Base-by-base conservation (phyloP, 2,113 vertebrate genomes). In the Ctenodactylus gundi region DNA sequence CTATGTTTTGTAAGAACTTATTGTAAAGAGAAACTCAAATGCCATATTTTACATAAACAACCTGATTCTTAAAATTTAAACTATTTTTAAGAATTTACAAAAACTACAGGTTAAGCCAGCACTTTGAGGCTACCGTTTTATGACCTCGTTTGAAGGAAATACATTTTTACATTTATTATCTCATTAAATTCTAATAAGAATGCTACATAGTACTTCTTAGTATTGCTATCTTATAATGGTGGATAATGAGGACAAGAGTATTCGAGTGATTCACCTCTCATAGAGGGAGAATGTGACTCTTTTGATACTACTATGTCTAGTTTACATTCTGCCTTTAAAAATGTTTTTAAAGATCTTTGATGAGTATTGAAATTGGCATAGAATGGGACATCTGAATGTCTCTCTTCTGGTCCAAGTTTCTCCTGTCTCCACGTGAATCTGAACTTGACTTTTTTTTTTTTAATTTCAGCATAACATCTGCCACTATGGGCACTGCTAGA, bases 161-260 rank as follows among this genome's bases (percentile, higher is more conserved):
- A 60, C 4, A 78, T 49, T 84, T 91, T 93, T 77, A 70, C 23
- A 53, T n/a, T 23, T 70, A 36, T 51, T 73, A 53, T 72, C 17
- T 88, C 57, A n/a, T 12, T 39, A 34, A 73, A 44, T 95, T 51
- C 65, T 55, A 88, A n/a, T 55, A 64, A 84, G 9, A 89, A 84
- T 72, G 15, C 29, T 21, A 39, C 7, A 20, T 62, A 75, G 0
- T 62, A 58, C 39, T 23, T 89, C 67, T 93, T 72, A 81, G 67
- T 89, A 82, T 41, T 58, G 49, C 12, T 67, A 17, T n/a, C 90
- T 94, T 84, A 29, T 23, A 93, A 82, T 80, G 88, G 53, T 65
- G 41, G 23, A 36, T 65, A 83, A 27, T 34, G 70, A 92, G 67
- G 18, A 7, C 46, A 17, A 77, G 44, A 39, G 20, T 11, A 84